A percentile compares a stretch with the other conserved stretches of the same genome.
phyloP scores from a whole-genome alignment of 2,888 invertebrate genomes.

The Steinernema carpocapsae region DNA sequence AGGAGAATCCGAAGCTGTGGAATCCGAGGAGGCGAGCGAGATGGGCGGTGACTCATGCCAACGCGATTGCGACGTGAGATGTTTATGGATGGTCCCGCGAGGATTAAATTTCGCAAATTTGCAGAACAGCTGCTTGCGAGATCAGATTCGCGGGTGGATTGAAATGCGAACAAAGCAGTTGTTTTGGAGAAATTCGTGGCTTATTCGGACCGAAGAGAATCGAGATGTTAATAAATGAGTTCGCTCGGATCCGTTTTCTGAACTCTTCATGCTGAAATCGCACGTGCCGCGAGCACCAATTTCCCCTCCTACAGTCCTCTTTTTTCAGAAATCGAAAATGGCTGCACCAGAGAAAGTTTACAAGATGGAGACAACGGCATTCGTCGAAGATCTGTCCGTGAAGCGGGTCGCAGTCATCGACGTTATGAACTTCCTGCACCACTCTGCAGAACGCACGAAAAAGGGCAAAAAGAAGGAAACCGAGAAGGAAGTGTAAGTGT shows the following conservation, averaged over 20 bases:
- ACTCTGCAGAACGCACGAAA: not conserved
- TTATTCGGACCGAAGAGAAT: too few species aligned
- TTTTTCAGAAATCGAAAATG: too few species aligned
- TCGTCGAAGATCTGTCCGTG: not conserved
- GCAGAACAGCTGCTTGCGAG: not conserved
- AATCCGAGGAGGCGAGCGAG: not conserved
- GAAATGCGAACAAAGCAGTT: too few species aligned
- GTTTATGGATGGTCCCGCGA: not conserved
- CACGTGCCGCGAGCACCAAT: too few species aligned
- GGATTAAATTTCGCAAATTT: not conserved
- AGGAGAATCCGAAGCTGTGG: not conserved
- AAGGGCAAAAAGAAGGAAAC: too few species aligned
- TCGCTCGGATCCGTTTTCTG: too few species aligned
- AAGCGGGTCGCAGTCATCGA: not conserved
- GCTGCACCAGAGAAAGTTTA: not conserved
- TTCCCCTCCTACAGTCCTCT: too few species aligned
- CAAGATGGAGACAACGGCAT: not conserved
- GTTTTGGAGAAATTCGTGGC: too few species aligned
- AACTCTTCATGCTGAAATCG: too few species aligned
- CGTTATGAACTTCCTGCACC: constrained; percentile 9
- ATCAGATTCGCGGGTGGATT: too few species aligned
- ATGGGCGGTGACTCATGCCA: too few species aligned
- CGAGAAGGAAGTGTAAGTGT: not conserved
- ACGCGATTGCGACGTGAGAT: not conserved
- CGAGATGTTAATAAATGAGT: too few species aligned